Conservation (phyloP, 2,797 vertebrate species). For the Cossypha heuglini region DNA sequence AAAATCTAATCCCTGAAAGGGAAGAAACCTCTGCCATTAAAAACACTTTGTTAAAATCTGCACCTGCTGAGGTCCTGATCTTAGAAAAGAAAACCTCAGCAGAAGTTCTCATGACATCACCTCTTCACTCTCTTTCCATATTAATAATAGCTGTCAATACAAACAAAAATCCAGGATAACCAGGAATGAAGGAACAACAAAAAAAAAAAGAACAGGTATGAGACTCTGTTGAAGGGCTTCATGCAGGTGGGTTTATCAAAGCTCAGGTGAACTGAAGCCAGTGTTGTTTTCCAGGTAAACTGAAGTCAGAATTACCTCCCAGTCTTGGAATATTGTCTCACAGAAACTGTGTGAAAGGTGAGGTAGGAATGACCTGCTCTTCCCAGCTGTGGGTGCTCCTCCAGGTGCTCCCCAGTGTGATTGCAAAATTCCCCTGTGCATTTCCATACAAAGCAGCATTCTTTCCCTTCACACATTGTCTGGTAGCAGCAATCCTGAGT, state of each 20-base stretch:
- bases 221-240: not conserved
- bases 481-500: conserved; percentile 62
- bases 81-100: not conserved
- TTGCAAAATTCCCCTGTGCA: conserved; percentile 77
- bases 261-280: not conserved
- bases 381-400: conserved; percentile 69
- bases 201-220: not conserved
- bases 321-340: not conserved
- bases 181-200: not conserved
- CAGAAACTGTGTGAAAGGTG: not conserved
- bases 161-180: not conserved
- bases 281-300: not conserved
- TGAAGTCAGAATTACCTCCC: not conserved
- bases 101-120: not conserved
- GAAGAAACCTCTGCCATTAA: not conserved
- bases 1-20: not conserved
- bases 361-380: not conserved
- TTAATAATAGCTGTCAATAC: not conserved
- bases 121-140: not conserved
- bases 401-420: conserved; percentile 70
- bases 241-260: not conserved
- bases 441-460: conserved; percentile 72
- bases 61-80: not conserved
- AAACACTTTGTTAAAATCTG: not conserved
- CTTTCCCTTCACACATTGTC: conserved; percentile 71